These are phyloP conservation scores for Hesperophylax magnus DNA, from an alignment of 1,140 invertebrate genomes.

Conservation along the genomic window DNA sequence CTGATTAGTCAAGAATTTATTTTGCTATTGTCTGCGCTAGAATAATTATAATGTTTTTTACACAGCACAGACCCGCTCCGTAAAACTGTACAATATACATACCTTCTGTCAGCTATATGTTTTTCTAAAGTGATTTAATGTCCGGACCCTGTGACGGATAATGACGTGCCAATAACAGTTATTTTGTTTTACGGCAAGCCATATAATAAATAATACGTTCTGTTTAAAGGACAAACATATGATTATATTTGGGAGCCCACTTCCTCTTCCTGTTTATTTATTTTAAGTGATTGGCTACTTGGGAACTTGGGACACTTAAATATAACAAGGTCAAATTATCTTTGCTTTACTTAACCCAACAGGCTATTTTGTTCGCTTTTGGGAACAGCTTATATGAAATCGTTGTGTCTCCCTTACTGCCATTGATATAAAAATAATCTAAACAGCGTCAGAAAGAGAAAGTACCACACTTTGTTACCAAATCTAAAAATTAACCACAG, in stretches of 20 bases:
- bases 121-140: conserved; percentile 12
- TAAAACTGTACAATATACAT: neutral
- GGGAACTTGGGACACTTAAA: neutral
- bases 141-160: neutral
- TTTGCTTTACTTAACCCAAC: neutral
- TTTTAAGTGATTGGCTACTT: neutral
- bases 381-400: too few relatives aligned
- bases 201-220: neutral
- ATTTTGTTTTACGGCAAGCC: conserved; percentile 21
- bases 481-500: too few relatives aligned
- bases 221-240: conserved; percentile 13
- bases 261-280: neutral
- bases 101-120: neutral
- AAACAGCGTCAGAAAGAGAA: too few relatives aligned
- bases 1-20: too few relatives aligned
- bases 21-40: too few relatives aligned
- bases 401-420: too few relatives aligned
- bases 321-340: neutral
- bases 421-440: too few relatives aligned
- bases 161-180: conserved; percentile 31
- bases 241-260: neutral
- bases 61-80: neutral
- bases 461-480: too few relatives aligned
- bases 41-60: neutral
- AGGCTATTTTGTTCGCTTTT: too few relatives aligned